Base-by-base conservation (phyloP, 2,888 invertebrate genomes). In the Pediacus dermestoides region DNA sequence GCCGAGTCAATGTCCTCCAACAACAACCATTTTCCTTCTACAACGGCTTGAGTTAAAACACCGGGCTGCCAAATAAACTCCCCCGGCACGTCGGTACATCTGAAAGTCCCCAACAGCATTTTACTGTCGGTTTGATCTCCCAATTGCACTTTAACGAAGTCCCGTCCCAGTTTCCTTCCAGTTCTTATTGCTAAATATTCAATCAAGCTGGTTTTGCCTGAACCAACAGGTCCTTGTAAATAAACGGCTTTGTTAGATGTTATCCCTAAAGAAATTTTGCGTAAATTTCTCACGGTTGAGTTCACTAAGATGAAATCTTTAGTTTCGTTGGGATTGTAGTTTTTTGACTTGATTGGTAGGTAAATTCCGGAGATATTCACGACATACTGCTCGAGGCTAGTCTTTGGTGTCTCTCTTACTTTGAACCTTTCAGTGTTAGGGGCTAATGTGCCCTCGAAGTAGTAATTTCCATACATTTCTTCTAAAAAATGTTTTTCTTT, bases 121-220 rank as follows among this genome's bases (percentile, higher is more conserved):
- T 95, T 89, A 34, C 93, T 88, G 66, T 99, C 97, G 1, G 93
- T 93, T 70, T 99, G 93, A 70, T 97, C 96, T 3, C 96, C 94
- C 16, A 99, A 73, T 61, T 99, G 97, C 14, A 99, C 84, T 67
- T 91, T 88, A 43, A 89, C 75, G 34, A 89, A 77, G 31, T 76
- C 72, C 16, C 66, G 62, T 0, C 70, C 58, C 40, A 67, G 32
- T 48, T 67, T 58, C 32, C 81, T 73, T 0, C 91, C 90, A 2
- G 90, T 89, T 48, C 83, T 71, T n/a, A 73, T 70, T 1, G 94
- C 93, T 40, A 95, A 71, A 66, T 90, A 83, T 60, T 93, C 89
- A 6, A 95, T 85, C 2, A 96, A 65, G 0, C 85, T 81, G 0
- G 96, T 94, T 73, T 99, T 99, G 1, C 97, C 97, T 52, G 88